Percentiles rank a stretch among this genome's conserved stretches.
phyloP scores from a whole-genome alignment of 2,113 vertebrate genomes.

The Oncorhynchus masou region DNA sequence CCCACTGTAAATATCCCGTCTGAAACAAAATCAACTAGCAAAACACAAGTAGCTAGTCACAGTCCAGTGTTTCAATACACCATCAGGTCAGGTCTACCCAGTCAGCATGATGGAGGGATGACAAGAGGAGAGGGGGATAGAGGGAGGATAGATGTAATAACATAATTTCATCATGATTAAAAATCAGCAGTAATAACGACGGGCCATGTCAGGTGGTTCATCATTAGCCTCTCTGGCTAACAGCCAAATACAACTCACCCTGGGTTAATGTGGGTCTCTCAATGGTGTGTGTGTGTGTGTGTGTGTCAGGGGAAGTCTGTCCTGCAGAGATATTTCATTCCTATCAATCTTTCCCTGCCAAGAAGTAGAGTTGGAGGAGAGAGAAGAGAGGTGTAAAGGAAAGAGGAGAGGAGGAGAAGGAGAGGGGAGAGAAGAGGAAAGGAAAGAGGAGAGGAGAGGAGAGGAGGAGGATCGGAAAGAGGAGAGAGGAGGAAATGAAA shows the following conservation, averaged over 20 bases:
- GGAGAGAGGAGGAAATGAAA: too few species aligned
- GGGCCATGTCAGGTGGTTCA: conserved; percentile 61
- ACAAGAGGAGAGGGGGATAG: conserved; percentile 11
- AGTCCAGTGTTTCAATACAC: conserved; percentile 41
- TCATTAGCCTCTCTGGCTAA: conserved; percentile 62
- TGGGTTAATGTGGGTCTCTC: not conserved
- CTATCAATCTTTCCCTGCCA: conserved; percentile 29
- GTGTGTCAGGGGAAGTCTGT: conserved; percentile 10
- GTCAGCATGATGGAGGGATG: conserved; percentile 47
- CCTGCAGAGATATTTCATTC: conserved; percentile 33
- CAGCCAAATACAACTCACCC: conserved; percentile 46
- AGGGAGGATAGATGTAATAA: conserved; percentile 24
- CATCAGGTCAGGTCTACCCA: conserved; percentile 25
- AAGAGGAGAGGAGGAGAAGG: not conserved
- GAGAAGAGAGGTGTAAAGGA: not conserved
- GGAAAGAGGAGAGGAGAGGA: not conserved
- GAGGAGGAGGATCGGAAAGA: too few species aligned
- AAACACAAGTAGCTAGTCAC: conserved; percentile 35
- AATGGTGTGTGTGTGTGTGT: not conserved
- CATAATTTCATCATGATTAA: conserved; percentile 63
- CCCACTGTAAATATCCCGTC: too few species aligned
- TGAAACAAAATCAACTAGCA: conserved; percentile 22
- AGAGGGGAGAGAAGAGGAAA: not conserved
- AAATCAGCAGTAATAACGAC: conserved; percentile 45
- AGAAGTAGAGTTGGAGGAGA: not conserved